These are phyloP conservation scores for Cactoblastis cactorum DNA, from an alignment of 2,888 invertebrate species.

Conservation along the genomic window DNA sequence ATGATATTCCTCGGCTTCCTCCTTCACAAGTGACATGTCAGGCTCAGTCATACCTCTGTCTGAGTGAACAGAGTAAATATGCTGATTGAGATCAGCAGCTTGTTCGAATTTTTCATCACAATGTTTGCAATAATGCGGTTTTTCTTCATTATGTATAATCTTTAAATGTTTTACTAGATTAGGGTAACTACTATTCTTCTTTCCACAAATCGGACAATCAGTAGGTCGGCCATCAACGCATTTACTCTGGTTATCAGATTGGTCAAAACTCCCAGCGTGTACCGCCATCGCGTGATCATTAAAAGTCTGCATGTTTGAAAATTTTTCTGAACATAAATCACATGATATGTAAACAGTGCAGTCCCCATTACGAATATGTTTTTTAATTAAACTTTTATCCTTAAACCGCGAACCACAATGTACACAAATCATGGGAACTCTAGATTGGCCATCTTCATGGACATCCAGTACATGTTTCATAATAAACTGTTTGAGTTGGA, in stretches of 20 bases:
- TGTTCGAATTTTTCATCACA: conserved; percentile 79
- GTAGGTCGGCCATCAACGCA: conserved; percentile 70
- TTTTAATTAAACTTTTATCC: conserved; percentile 65
- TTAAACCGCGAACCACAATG: conserved; percentile 69
- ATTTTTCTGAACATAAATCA: conserved; percentile 68
- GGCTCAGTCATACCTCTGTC: conserved; percentile 62
- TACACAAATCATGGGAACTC: conserved; percentile 60
- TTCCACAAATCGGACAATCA: conserved; percentile 77
- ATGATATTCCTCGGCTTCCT: conserved; percentile 74
- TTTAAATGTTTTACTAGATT: conserved; percentile 80
- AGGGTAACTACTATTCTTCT: conserved; percentile 75
- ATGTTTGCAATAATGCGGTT: conserved; percentile 78
- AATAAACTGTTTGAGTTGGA: conserved; percentile 73
- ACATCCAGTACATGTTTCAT: conserved; percentile 74
- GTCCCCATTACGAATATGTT: conserved; percentile 74
- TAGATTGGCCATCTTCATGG: conserved; percentile 72
- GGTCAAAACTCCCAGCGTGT: conserved; percentile 67
- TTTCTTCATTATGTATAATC: conserved; percentile 67
- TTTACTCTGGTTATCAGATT: conserved; percentile 58
- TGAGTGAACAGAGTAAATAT: conserved; percentile 79
- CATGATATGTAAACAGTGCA: conserved; percentile 80
- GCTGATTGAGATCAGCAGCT: conserved; percentile 77
- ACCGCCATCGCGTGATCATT: conserved; percentile 67
- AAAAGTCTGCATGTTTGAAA: conserved; percentile 67
- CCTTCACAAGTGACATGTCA: conserved; percentile 69